These are phyloP conservation scores for Tringa solitaria DNA, from an alignment of 2,113 vertebrate species.

Conservation along the genomic window DNA sequence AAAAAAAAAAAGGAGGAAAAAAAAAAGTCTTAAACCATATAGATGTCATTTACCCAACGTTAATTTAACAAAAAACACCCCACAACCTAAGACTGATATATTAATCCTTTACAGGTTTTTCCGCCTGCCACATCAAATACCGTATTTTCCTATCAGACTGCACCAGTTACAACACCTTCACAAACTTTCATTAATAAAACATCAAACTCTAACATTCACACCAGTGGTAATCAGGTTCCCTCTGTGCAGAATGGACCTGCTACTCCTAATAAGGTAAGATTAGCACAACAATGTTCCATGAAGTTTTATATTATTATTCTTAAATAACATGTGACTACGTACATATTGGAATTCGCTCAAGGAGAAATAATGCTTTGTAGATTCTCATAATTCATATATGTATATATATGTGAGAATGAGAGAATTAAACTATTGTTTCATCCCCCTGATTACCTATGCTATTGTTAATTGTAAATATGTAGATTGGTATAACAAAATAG, in stretches of 20 bases:
- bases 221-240: conserved; percentile 65
- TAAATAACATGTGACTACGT: background rate
- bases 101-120: conserved; percentile 79
- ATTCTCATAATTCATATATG: background rate
- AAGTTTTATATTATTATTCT: background rate
- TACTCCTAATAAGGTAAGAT: conserved; percentile 81
- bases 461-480: background rate
- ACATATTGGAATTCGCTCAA: background rate
- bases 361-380: background rate
- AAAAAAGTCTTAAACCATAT: background rate
- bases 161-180: conserved; percentile 71
- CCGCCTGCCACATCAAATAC: conserved; percentile 75
- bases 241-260: conserved; percentile 81
- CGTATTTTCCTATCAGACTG: conserved; percentile 79
- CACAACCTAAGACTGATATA: background rate
- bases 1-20: background rate
- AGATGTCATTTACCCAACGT: background rate
- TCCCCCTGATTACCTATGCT: background rate
- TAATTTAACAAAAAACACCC: background rate
- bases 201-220: conserved; percentile 68
- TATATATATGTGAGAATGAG: background rate
- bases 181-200: conserved; percentile 83
- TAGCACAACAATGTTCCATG: background rate
- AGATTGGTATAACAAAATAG: background rate
- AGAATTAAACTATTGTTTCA: background rate